phyloP scores from a whole-genome alignment of 2,888 invertebrate species.

The Pyralis farinalis region DNA sequence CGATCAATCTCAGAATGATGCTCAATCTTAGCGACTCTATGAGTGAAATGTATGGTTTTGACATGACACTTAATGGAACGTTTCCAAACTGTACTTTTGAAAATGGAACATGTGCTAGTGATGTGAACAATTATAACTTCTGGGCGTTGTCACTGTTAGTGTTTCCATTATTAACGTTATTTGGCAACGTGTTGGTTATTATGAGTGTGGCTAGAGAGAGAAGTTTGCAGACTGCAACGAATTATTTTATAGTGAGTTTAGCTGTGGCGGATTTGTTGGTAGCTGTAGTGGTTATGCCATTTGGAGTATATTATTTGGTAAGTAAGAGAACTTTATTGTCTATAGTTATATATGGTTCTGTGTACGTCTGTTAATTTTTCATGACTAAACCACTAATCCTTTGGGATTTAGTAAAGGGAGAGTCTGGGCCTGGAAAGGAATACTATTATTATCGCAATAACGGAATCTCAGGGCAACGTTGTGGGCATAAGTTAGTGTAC shows the following conservation, averaged over 20 bases:
- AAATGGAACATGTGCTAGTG: constrained; percentile 57
- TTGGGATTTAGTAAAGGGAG: too few relatives aligned
- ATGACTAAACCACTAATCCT: too few relatives aligned
- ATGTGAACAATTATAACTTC: constrained; percentile 83
- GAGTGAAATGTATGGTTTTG: constrained; percentile 33
- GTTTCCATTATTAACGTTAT: constrained; percentile 95
- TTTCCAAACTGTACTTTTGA: constrained; percentile 52
- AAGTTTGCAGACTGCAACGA: constrained; percentile 96
- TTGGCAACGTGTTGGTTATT: constrained; percentile 98
- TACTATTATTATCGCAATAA: too few relatives aligned
- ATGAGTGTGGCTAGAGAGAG: constrained; percentile 95
- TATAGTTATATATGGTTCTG: too few relatives aligned
- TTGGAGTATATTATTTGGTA: constrained; percentile 99
- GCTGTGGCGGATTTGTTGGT: constrained; percentile 98
- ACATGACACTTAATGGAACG: constrained; percentile 34
- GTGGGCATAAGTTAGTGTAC: too few relatives aligned
- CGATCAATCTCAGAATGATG: constrained; percentile 34
- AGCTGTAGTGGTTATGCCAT: constrained; percentile 99
- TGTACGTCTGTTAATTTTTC: too few relatives aligned
- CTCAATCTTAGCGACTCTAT: constrained; percentile 47
- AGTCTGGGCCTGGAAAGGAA: too few relatives aligned
- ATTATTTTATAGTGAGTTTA: constrained; percentile 99
- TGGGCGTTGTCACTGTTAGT: constrained; percentile 94
- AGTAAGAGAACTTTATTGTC: too few relatives aligned
- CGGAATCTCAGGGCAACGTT: too few relatives aligned